Evolutionary conservation across 2,113 vertebrate genomes (phyloP).

Genomic region (Brienomyrus brachyistius): DNA sequence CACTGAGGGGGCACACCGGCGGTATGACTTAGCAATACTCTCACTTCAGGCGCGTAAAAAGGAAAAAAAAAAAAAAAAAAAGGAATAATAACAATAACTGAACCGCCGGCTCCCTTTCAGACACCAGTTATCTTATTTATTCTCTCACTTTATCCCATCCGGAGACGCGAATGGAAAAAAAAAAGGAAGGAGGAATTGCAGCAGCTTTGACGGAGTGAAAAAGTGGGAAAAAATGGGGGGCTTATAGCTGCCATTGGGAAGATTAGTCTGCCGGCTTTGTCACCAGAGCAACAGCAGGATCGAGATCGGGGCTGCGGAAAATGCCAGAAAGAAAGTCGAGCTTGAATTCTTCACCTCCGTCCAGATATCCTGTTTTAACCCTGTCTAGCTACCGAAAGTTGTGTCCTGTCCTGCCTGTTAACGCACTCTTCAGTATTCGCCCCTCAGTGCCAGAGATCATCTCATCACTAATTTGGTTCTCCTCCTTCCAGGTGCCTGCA

Average conservation of each 20-base stretch:
- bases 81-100: neutral
- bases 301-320: neutral
- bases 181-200: neutral
- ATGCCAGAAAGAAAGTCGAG: neutral
- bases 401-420: neutral
- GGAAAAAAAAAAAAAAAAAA: neutral
- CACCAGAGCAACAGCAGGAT: slow-evolving; percentile 1
- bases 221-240: neutral
- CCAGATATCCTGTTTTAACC: neutral
- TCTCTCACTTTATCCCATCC: neutral
- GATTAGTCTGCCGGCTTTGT: slow-evolving; percentile 12
- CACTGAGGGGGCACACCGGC: neutral
- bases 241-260: neutral
- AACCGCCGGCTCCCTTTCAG: neutral
- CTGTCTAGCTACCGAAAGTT: neutral
- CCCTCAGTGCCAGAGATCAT: slow-evolving; percentile 23
- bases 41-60: neutral
- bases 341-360: neutral
- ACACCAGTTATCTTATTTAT: neutral
- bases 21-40: neutral
- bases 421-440: neutral
- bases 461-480: neutral
- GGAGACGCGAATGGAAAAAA: neutral
- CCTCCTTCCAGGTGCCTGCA: neutral
- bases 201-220: neutral